Conservation (phyloP, 2,113 vertebrate genomes). For the Podilymbus podiceps region DNA sequence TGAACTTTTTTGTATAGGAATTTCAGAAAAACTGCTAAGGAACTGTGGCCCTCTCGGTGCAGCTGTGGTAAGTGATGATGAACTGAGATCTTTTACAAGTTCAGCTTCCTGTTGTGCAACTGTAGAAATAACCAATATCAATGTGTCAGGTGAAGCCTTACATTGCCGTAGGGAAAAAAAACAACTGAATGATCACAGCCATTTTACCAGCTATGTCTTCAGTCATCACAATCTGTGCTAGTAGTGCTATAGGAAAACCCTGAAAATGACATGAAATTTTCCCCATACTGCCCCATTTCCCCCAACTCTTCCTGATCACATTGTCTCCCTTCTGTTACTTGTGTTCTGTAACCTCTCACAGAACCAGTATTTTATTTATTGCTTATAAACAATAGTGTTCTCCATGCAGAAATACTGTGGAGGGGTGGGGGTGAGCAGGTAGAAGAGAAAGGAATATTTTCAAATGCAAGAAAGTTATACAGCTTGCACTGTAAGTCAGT, state of each 20-base stretch:
- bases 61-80: conserved; percentile 59
- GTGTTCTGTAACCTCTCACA: not conserved
- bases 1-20: conserved; percentile 55
- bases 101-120: conserved; percentile 87
- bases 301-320: not conserved
- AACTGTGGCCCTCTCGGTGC: conserved; percentile 66
- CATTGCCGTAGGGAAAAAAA: not conserved
- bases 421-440: too few species aligned
- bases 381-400: not conserved
- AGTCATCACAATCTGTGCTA: not conserved
- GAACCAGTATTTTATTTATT: not conserved
- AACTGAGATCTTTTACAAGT: conserved; percentile 70
- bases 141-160: not conserved
- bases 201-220: not conserved
- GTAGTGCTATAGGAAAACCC: not conserved
- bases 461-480: not conserved
- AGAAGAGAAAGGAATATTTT: not conserved
- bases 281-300: not conserved
- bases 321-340: not conserved
- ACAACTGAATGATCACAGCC: not conserved
- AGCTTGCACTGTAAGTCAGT: not conserved
- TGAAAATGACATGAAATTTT: not conserved
- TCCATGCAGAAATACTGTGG: not conserved
- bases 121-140: conserved; percentile 55
- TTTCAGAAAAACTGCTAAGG: conserved; percentile 64